Evolutionary conservation across 2,888 invertebrate species (phyloP).

Genomic region (Polymixis lichenea): DNA sequence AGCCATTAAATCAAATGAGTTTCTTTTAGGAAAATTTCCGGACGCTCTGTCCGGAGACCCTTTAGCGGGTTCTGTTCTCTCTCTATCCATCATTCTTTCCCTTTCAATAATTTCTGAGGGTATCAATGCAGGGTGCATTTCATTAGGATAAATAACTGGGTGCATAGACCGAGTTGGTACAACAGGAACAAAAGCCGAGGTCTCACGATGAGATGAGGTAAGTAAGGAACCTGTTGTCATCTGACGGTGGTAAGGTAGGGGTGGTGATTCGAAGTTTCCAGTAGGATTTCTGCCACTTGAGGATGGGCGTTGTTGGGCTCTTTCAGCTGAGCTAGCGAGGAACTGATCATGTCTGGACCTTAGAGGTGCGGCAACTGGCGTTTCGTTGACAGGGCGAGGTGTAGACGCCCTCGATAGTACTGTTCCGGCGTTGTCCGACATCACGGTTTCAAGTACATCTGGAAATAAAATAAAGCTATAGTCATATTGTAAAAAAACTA

Average conservation of each 20-base stretch:
- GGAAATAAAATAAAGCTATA: slow-evolving; percentile 72
- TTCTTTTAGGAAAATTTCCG: slow-evolving; percentile 85
- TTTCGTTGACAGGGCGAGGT: slow-evolving; percentile 88
- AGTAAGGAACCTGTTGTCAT: slow-evolving; percentile 88
- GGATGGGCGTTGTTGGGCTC: slow-evolving; percentile 85
- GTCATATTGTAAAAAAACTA: not conserved
- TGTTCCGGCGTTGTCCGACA: slow-evolving; percentile 88
- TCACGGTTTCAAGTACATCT: slow-evolving; percentile 82
- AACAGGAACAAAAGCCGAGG: slow-evolving; percentile 96
- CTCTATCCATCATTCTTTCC: slow-evolving; percentile 89
- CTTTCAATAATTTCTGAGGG: slow-evolving; percentile 91
- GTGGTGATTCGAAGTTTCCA: slow-evolving; percentile 92
- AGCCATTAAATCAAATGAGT: slow-evolving; percentile 95
- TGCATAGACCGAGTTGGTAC: slow-evolving; percentile 95
- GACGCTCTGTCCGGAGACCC: slow-evolving; percentile 87
- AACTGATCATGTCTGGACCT: slow-evolving; percentile 91
- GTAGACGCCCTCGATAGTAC: slow-evolving; percentile 87
- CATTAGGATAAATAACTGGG: slow-evolving; percentile 93
- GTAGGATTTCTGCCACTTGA: slow-evolving; percentile 89
- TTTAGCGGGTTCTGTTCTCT: slow-evolving; percentile 86
- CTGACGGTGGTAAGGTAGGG: slow-evolving; percentile 92
- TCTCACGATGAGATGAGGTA: slow-evolving; percentile 92
- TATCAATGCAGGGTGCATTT: slow-evolving; percentile 92
- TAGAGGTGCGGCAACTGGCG: slow-evolving; percentile 84
- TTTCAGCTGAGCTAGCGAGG: slow-evolving; percentile 89